A percentile compares a stretch with the other conserved stretches of the same genome.
Conservation (phyloP, 2,888 invertebrate species). For the Conchocele bisecta region DNA sequence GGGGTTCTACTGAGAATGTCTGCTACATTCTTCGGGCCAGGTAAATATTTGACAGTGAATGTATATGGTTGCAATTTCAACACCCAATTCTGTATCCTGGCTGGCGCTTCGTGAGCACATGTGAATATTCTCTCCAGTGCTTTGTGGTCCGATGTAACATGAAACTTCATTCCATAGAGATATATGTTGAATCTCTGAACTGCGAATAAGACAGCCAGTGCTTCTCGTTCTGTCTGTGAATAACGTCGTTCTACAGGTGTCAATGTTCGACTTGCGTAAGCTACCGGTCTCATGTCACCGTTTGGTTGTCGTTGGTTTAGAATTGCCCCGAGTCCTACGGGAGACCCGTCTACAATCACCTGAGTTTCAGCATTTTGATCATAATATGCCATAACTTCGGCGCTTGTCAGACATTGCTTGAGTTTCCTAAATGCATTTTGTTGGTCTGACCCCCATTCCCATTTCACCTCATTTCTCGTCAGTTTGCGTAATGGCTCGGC, state of each 20-base stretch:
- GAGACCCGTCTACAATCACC: slow-evolving; percentile 13
- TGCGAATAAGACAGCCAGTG: neutral
- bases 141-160: neutral
- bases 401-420: slow-evolving; percentile 2
- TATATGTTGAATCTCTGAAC: neutral
- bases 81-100: slow-evolving; percentile 5
- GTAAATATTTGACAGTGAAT: slow-evolving; percentile 8
- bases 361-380: slow-evolving; percentile 6
- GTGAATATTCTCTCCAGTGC: slow-evolving; percentile 4
- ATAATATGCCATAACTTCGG: slow-evolving; percentile 16
- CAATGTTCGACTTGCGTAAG: slow-evolving; percentile 10
- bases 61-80: slow-evolving; percentile 12
- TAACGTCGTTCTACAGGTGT: slow-evolving; percentile 2
- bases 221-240: slow-evolving; percentile 8
- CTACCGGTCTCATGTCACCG: slow-evolving; percentile 7
- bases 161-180: neutral
- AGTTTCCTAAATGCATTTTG: neutral
- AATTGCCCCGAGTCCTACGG: slow-evolving; percentile 6
- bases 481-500: slow-evolving; percentile 13
- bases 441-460: slow-evolving; percentile 5
- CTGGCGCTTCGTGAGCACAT: neutral
- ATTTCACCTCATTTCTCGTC: slow-evolving; percentile 6
- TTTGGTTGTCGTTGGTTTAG: slow-evolving; percentile 10
- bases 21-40: neutral
- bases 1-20: slow-evolving; percentile 2